Evolutionary conservation across 2,888 invertebrate genomes (phyloP).

Genomic region (Empis livida): DNA sequence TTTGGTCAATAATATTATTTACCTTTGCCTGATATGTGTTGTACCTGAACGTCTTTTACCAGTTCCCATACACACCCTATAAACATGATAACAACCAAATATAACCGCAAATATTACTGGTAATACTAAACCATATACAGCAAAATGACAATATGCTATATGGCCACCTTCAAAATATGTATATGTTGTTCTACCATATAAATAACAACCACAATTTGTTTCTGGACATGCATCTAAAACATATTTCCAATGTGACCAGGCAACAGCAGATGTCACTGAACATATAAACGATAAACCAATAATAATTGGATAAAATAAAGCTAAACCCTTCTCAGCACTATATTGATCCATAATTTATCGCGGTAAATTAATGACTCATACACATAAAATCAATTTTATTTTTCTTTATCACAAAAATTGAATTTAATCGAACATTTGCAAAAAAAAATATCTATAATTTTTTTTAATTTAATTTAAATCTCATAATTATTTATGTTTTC

Average conservation of each 20-base stretch:
- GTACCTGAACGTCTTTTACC: conserved; percentile 36
- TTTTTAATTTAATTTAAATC: too few relatives aligned
- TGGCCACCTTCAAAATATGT: conserved; percentile 53
- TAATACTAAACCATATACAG: conserved; percentile 52
- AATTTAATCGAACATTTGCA: too few relatives aligned
- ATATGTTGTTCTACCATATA: conserved; percentile 48
- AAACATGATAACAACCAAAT: conserved; percentile 55
- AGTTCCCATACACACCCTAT: conserved; percentile 50
- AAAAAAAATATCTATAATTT: too few relatives aligned
- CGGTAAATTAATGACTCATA: background rate
- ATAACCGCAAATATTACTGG: conserved; percentile 48
- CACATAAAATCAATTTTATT: too few relatives aligned
- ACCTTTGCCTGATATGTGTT: conserved; percentile 33
- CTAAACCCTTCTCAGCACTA: conserved; percentile 26
- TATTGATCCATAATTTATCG: conserved; percentile 27
- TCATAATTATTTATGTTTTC: too few relatives aligned
- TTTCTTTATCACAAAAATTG: too few relatives aligned
- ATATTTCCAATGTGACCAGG: conserved; percentile 54
- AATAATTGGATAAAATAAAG: conserved; percentile 29
- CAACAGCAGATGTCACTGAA: conserved; percentile 39
- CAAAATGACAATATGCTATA: conserved; percentile 50
- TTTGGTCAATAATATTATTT: too few relatives aligned
- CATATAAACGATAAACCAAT: conserved; percentile 25
- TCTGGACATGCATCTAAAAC: conserved; percentile 54
- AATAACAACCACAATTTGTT: conserved; percentile 55